Base-by-base conservation (phyloP, 1,140 invertebrate species). In the Ylistrum balloti region DNA sequence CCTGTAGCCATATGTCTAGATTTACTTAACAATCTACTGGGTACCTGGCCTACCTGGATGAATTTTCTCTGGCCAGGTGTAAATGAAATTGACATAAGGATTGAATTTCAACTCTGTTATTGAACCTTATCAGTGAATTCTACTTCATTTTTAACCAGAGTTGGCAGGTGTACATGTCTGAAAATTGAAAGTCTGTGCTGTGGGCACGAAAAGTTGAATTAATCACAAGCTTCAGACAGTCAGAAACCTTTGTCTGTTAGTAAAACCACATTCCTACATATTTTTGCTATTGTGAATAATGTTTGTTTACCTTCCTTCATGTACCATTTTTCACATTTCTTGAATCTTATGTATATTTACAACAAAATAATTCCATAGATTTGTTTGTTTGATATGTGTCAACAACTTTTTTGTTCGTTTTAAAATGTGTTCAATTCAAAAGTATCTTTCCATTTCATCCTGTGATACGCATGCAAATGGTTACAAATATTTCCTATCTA, bases 101-200 rank as follows among this genome's bases (percentile, higher is more conserved):
- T 74, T 28, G 56, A 74, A 74, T 74, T 74, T 74, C 56, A 74
- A 74, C 56, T 56, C 17, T 74, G 56, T 74, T 74, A 74, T 74
- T 74, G 56, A 74, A 28, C 56, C n/a, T 28, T 74, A 74, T 74
- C 56, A 74, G n/a, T 1, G 28, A 74, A 74, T 74, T 74, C 56
- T 74, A 74, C 28, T 74, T 22, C 56, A 74, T 74, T 74, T 45
- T 74, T 74, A 74, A 74, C 45, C n/a, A 74, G n/a, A n/a, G 56
- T 74, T 74, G 45, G 56, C 56, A n/a, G 56, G 56, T 28, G 56
- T 7, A 11, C 56, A 74, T 74, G 56, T n/a, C 22, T 28, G 9
- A 9, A n/a, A 74, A 74, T 56, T 56, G 20, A 56, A n/a, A n/a
- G 28, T n/a, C 9, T 17, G n/a, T 74, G 56, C n/a, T 74, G 56